These are phyloP conservation scores for Philhelius pedissequus DNA, from an alignment of 2,888 invertebrate genomes.

Conservation along the genomic window DNA sequence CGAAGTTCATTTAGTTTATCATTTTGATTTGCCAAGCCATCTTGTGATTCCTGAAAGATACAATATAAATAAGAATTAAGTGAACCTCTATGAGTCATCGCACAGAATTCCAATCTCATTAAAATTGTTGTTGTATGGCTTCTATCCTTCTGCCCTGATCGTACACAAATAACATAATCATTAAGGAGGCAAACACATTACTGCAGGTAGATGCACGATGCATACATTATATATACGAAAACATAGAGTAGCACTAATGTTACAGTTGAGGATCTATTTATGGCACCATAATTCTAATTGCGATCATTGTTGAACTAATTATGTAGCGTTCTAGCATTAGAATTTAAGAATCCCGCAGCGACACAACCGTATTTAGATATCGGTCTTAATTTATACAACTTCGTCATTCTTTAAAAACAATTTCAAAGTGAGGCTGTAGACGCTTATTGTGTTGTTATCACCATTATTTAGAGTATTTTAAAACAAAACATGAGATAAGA, in stretches of 20 bases:
- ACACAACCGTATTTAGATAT: conserved; percentile 35
- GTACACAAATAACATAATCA: background rate
- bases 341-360: conserved; percentile 21
- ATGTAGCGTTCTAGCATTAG: conserved; percentile 4
- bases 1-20: conserved; percentile 85
- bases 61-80: background rate
- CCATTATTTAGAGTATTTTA: background rate
- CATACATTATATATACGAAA: conserved; percentile 1
- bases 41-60: conserved; percentile 85
- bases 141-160: background rate
- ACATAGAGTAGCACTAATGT: background rate
- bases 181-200: conserved; percentile 11
- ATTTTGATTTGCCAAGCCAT: conserved; percentile 86
- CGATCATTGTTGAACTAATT: conserved; percentile 43
- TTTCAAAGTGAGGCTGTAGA: conserved; percentile 21
- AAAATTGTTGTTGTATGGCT: background rate
- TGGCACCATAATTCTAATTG: conserved; percentile 37
- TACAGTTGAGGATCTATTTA: conserved; percentile 37
- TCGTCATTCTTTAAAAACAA: background rate
- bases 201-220: conserved; percentile 17
- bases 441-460: conserved; percentile 23
- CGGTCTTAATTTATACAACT: background rate
- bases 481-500: conserved; percentile 27
- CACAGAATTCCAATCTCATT: conserved; percentile 1
- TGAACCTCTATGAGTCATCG: conserved; percentile 13